Evolutionary conservation across 2,797 vertebrate genomes (phyloP), one percentile per base, ranked within the genome.

Genomic region (Cyprinella venusta): DNA sequence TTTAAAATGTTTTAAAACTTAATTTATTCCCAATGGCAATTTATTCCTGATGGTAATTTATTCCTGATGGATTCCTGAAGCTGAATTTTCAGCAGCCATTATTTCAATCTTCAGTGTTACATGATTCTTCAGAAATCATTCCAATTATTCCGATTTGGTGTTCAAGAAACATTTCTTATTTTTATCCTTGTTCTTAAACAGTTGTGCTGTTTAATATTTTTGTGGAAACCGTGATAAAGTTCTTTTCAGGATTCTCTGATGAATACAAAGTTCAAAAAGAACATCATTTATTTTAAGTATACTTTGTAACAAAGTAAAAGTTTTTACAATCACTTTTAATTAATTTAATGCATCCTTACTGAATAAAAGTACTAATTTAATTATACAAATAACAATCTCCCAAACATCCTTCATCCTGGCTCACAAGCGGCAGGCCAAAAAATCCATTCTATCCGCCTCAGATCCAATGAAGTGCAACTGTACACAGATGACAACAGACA

Each of bases 401-500:
- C 33, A 50, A 67, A 26, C 61, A 48, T 24, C 33, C 36, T 45
- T 77, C 40, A 16, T 45, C 24, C 40, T 24, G 21, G 12, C 61
- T 56, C 18, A 59, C 10, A 61, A 68, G 36, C 7, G 8, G 15
- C 33, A 26, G 19, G 36, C 36, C 65, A 69, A 48, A 64, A 40
- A 42, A 76, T 68, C 36, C 5, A 13, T 56, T 54, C 16, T 13
- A 40, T 65, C 48, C 1, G 7, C 48, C 3, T 74, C 40, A 74
- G 30, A 74, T 40, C 67, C 36, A 45, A 4, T 21, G 18, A 72
- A 72, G 26, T 52, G 65, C 63, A 78, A 54, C 16, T 52, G 81
- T 64, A 65, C 83, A 85, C 76, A 40, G 48, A 63, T 45, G 21
- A 67, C 59, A 86, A 81, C 24, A 78, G 33, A 80, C 13, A 50